phyloP scores from a whole-genome alignment of 2,888 invertebrate species.

The Arge pagana region DNA sequence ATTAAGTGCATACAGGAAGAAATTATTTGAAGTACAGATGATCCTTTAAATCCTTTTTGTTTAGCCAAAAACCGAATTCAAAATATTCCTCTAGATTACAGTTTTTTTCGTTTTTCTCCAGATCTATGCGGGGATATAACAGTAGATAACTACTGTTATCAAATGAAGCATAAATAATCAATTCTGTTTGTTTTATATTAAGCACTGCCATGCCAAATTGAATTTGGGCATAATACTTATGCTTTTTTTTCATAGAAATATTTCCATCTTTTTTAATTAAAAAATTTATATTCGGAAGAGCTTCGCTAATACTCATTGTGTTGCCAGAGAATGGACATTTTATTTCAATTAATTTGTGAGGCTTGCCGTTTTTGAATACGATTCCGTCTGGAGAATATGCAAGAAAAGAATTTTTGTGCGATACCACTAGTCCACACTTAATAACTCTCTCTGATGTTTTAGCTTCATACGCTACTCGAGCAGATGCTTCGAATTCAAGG shows the following conservation, averaged over 20 bases:
- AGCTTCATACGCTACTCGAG: background rate
- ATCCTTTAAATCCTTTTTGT: too few relatives aligned
- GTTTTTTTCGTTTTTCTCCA: too few relatives aligned
- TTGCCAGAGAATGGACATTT: constrained; percentile 5
- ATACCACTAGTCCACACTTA: constrained; percentile 2
- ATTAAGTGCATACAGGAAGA: too few relatives aligned
- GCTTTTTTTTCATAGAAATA: constrained; percentile 27
- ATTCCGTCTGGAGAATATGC: constrained; percentile 19
- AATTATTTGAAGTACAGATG: too few relatives aligned
- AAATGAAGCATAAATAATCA: constrained; percentile 21
- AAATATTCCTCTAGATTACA: too few relatives aligned
- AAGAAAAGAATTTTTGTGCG: constrained; percentile 10
- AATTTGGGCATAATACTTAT: constrained; percentile 31
- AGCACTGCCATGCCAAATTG: constrained; percentile 33
- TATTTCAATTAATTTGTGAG: background rate
- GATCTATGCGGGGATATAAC: too few relatives aligned
- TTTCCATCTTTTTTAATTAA: background rate
- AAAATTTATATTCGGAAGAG: background rate
- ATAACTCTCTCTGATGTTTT: background rate
- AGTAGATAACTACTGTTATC: constrained; percentile 15
- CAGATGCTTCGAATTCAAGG: constrained; percentile 1
- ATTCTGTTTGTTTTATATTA: constrained; percentile 27
- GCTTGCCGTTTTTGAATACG: constrained; percentile 3
- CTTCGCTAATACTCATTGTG: background rate
- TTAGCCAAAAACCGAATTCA: too few relatives aligned